Evolutionary conservation across 2,888 invertebrate species (phyloP).

Genomic region (Tetragnatha montana): DNA sequence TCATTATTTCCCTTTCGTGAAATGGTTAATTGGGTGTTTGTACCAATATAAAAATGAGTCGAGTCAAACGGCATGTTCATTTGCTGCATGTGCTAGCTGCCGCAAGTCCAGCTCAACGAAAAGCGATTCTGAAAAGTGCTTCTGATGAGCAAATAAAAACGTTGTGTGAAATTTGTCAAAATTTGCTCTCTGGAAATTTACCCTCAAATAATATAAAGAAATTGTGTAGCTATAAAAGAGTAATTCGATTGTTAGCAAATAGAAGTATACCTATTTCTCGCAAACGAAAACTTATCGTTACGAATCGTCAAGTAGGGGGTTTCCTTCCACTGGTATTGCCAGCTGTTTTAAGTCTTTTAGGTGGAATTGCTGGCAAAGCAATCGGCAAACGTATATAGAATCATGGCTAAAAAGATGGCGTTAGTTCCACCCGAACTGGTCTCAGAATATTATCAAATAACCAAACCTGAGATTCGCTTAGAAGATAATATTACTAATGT

Average conservation of each 20-base stretch:
- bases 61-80: too few relatives aligned
- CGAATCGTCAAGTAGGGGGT: background rate
- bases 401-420: constrained; percentile 10
- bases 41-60: too few relatives aligned
- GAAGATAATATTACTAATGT: constrained; percentile 23
- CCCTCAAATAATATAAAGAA: background rate
- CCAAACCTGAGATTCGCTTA: constrained; percentile 21
- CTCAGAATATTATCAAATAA: constrained; percentile 30
- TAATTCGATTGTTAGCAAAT: constrained; percentile 20
- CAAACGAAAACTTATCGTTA: background rate
- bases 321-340: constrained; percentile 2
- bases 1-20: too few relatives aligned
- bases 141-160: constrained; percentile 28
- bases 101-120: constrained; percentile 20
- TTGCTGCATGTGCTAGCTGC: constrained; percentile 4
- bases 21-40: too few relatives aligned
- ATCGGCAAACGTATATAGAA: background rate
- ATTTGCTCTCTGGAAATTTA: constrained; percentile 17
- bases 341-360: too few relatives aligned
- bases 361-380: constrained; percentile 14
- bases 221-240: constrained; percentile 11
- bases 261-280: constrained; percentile 4
- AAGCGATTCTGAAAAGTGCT: constrained; percentile 14
- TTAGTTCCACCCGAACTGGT: constrained; percentile 19
- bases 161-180: constrained; percentile 34